These are phyloP conservation scores for Aphrophora alni DNA, from an alignment of 2,888 invertebrate genomes.

Conservation along the genomic window DNA sequence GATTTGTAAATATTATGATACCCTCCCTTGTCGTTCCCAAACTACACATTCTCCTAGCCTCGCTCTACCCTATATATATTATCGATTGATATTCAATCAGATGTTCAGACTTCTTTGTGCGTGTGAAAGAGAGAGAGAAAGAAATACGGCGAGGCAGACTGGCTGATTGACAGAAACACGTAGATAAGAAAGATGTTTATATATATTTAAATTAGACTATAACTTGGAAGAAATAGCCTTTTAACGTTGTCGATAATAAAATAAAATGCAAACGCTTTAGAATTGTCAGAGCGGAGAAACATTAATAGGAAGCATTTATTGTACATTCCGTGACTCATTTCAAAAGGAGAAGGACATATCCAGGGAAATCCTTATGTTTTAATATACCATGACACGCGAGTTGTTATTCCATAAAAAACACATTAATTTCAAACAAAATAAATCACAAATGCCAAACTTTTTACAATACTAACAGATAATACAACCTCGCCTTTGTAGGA, in stretches of 20 bases:
- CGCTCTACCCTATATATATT: too few species aligned
- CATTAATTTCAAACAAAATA: constrained; percentile 2
- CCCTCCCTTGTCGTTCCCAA: too few species aligned
- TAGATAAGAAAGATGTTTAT: too few species aligned
- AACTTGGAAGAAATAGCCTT: neutral
- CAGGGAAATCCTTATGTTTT: neutral
- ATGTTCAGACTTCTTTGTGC: too few species aligned
- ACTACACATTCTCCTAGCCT: too few species aligned
- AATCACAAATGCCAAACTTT: neutral
- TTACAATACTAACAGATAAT: neutral
- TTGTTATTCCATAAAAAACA: neutral
- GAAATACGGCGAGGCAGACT: neutral
- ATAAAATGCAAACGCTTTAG: neutral
- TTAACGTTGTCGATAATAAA: neutral
- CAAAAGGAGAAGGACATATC: neutral
- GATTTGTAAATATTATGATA: too few species aligned
- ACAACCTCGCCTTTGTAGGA: neutral
- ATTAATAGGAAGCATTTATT: neutral
- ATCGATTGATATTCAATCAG: too few species aligned
- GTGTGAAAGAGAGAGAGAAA: neutral
- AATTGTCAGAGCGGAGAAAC: neutral
- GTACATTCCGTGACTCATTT: neutral
- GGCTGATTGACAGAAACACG: too few species aligned
- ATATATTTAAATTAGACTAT: neutral
- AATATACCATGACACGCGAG: neutral